Conservation (phyloP, 1,140 invertebrate genomes). For the Diorhabda sublineata region DNA sequence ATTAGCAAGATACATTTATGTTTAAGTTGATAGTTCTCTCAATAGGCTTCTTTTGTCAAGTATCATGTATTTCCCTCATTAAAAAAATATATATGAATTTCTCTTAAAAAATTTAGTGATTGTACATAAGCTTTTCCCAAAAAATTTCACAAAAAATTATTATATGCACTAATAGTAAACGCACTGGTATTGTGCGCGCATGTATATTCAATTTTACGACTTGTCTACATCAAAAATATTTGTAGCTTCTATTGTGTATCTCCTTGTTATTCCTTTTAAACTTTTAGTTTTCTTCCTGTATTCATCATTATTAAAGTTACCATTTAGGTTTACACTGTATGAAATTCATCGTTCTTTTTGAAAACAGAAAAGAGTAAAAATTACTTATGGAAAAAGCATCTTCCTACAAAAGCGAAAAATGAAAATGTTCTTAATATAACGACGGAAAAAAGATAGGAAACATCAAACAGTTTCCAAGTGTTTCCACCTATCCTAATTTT, state of each 20-base stretch:
- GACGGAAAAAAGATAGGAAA: neutral
- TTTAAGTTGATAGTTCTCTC: too few species aligned
- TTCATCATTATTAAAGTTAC: neutral
- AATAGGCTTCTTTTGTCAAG: too few species aligned
- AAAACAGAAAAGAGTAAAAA: neutral
- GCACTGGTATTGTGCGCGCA: neutral
- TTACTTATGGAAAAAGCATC: neutral
- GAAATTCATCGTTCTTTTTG: constrained; percentile 2
- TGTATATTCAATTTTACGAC: neutral
- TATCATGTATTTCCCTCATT: too few species aligned
- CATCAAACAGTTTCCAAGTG: neutral
- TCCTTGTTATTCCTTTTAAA: neutral
- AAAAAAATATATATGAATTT: too few species aligned
- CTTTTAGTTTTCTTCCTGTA: neutral
- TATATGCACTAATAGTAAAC: neutral
- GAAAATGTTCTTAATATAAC: neutral
- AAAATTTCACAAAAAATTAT: too few species aligned
- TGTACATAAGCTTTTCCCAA: too few species aligned
- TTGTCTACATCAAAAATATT: neutral
- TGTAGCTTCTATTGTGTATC: neutral
- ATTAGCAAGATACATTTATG: too few species aligned
- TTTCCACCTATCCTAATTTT: neutral
- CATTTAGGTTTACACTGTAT: neutral
- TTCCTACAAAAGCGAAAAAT: neutral
- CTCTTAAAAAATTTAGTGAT: too few species aligned